These are phyloP conservation scores for Ptilonorhynchus violaceus DNA, from an alignment of 2,113 vertebrate species.

Conservation along the genomic window DNA sequence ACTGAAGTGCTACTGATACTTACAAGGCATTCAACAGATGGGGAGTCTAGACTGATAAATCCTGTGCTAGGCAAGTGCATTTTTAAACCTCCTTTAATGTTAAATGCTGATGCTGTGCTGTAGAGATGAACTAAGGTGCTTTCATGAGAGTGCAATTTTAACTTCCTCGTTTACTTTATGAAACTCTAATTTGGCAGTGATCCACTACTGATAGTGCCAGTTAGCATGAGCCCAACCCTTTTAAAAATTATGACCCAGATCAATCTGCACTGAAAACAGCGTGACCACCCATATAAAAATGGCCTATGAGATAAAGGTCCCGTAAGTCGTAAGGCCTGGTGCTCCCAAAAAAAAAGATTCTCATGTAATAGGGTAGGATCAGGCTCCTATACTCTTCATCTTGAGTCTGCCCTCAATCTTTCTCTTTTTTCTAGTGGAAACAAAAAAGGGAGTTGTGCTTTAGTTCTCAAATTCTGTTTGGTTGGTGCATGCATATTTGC, in stretches of 20 bases:
- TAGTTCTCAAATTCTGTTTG: neutral
- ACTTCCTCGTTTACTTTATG: neutral
- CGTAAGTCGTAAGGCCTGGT: neutral
- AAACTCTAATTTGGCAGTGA: neutral
- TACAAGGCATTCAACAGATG: conserved; percentile 31
- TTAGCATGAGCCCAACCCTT: neutral
- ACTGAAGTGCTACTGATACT: neutral
- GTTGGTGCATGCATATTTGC: neutral
- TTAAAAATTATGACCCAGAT: neutral
- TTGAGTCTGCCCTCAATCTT: neutral
- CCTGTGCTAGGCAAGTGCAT: neutral
- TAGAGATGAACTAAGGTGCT: neutral
- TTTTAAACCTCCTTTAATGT: conserved; percentile 8
- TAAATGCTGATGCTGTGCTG: neutral
- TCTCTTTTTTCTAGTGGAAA: neutral
- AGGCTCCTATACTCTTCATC: neutral
- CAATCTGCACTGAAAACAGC: neutral
- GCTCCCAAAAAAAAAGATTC: neutral
- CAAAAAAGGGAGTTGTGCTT: neutral
- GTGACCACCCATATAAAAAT: neutral
- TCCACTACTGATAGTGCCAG: neutral
- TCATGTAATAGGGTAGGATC: neutral
- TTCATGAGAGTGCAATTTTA: neutral
- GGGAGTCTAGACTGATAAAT: neutral
- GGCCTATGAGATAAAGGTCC: neutral